Evolutionary conservation across 2,797 vertebrate species (phyloP), one percentile per base, ranked within the genome.

Genomic region (Gallinago solitaria): DNA sequence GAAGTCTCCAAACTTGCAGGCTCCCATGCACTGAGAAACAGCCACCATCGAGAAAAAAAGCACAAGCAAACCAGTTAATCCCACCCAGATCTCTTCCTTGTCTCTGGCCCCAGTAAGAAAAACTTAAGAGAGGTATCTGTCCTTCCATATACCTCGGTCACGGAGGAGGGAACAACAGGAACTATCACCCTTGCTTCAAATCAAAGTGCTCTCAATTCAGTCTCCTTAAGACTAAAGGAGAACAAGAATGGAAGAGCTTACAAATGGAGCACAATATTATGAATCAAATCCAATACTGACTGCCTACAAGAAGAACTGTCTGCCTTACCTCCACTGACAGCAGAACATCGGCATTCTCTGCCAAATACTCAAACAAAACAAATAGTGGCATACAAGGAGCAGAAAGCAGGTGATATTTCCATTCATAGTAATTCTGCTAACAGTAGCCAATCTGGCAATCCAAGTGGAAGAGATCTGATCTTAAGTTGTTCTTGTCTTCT

Each of bases 341-440:
- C 37, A 78, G 53, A 65, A 32, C 45, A 73, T 5, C 60, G 35
- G 35, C 82, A 47, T 60, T 43, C 83, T 76, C 86, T 94, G 74
- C 91, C 41, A 43, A 43, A 75, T 59, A 51, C 51, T 32, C 41
- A 43, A 28, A 43, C n/a, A 69, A 65, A 47, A 83, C 13, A 83
- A 94, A 65, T 32, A 84, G 47, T 90, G 73, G 50, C 56, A 37
- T 12, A 88, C 57, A 71, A 94, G 88, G 91, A 93, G 59, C 37
- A 27, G 33, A 71, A 90, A 76, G 96, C 90, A 91, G 75, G 59
- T 69, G 92, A 78, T 25, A 23, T 13, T 86, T 80, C 48, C 77
- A 85, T 56, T 86, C 94, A 82, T 87, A 53, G 73, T 75, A 93
- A 39, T 83, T 87, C 71, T 93, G 96, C 96, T 96, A 93, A 96